Evolutionary conservation across 2,113 vertebrate species (phyloP).

Genomic region (Turnix velox): DNA sequence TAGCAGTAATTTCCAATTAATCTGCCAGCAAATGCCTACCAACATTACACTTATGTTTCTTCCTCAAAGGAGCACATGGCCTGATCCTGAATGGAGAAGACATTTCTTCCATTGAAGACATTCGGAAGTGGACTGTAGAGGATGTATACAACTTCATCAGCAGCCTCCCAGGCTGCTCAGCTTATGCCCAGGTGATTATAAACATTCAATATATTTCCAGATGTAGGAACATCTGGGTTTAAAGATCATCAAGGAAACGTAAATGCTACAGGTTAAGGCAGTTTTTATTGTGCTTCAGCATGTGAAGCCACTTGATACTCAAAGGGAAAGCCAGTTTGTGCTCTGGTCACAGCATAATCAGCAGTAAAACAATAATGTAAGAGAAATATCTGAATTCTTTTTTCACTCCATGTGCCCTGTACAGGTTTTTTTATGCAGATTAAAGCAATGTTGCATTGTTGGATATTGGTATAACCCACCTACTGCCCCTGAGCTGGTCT

Average conservation of each 20-base stretch:
- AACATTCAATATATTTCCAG: not conserved
- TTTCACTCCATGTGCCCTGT: not conserved
- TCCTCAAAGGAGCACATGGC: slow-evolving; percentile 73
- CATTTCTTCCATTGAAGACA: slow-evolving; percentile 79
- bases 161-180: slow-evolving; percentile 86
- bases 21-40: not conserved
- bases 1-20: not conserved
- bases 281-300: not conserved
- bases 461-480: not conserved
- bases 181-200: slow-evolving; percentile 86
- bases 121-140: slow-evolving; percentile 89
- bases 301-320: not conserved
- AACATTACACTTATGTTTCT: not conserved
- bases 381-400: not conserved
- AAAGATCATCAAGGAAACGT: not conserved
- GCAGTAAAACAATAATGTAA: not conserved
- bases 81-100: slow-evolving; percentile 80
- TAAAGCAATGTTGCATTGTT: not conserved
- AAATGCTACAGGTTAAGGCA: not conserved
- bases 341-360: not conserved
- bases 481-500: not conserved
- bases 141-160: slow-evolving; percentile 88
- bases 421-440: not conserved
- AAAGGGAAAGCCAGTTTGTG: not conserved
- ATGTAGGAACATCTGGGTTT: not conserved